These are phyloP conservation scores for Caenorhabditis doughertyi DNA, from an alignment of 2,888 invertebrate genomes.

Conservation along the genomic window DNA sequence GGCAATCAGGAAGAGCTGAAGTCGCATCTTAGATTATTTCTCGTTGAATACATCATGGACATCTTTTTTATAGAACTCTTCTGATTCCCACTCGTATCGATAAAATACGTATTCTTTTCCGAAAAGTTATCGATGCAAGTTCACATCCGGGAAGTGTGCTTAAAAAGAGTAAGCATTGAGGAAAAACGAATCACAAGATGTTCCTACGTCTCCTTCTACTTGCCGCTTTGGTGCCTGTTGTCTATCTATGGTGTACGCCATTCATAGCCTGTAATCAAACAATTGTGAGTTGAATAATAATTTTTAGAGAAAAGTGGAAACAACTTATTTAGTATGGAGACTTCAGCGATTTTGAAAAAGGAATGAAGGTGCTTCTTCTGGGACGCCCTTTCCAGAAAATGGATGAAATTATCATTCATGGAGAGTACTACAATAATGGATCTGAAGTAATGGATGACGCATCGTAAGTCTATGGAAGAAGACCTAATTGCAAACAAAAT, in stretches of 20 bases:
- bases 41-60: neutral
- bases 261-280: conserved; percentile 54
- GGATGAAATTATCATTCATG: conserved; percentile 29
- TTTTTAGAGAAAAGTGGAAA: neutral
- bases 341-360: conserved; percentile 41
- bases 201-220: conserved; percentile 43
- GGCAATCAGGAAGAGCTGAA: conserved; percentile 25
- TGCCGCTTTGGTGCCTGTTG: conserved; percentile 22
- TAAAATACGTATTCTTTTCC: conserved; percentile 37
- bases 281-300: conserved; percentile 18
- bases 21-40: conserved; percentile 35
- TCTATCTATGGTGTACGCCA: conserved; percentile 50
- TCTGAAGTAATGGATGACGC: conserved; percentile 44
- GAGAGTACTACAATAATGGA: conserved; percentile 50
- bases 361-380: conserved; percentile 45
- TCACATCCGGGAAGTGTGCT: conserved; percentile 36
- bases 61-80: conserved; percentile 12
- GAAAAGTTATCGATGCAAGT: conserved; percentile 2
- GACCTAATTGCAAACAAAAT: neutral
- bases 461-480: neutral
- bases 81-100: conserved; percentile 39
- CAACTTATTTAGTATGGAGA: conserved; percentile 39
- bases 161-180: conserved; percentile 21
- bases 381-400: conserved; percentile 54
- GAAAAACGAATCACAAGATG: conserved; percentile 40